Base-by-base conservation (phyloP, 2,888 invertebrate genomes). In the Lypha dubia region DNA sequence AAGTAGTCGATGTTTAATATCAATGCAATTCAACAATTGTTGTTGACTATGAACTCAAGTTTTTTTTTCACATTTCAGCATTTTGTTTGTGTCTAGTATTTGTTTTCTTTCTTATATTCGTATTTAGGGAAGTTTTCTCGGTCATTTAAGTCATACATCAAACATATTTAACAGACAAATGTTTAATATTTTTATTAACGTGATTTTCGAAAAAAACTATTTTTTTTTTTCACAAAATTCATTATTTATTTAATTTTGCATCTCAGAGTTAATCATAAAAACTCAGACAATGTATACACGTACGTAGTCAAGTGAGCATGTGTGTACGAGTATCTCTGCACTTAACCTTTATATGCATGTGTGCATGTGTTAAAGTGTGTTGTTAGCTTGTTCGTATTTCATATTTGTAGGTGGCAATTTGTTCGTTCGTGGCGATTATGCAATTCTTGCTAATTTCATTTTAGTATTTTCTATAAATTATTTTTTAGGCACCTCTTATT, bases 401-500 rank as follows among this genome's bases (percentile, higher is more conserved):
- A 32, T 53, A 49, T 75, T 53, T 75, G 70, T 83, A 51, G 83
- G 74, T 74, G 82, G 77, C 46, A 79, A 56, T 71, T 79, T 77
- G 32, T 79, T 3, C 56, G 32, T 79, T 3, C 56, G 38, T 63
- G 63, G 28, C 49, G 58, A 41, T 83, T 83, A 51, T 83, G 83
- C 70, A 83, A 79, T 60, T 74, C 24, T 70, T 74, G 82, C 58
- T 46, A 73, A 71, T 70, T 82, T 71, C 13, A 60, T 63, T 53
- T 56, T 17, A 60, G 20, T 4, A 32, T 53, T 51, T 76, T 65
- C 7, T 56, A 35, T 32, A 56, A 63, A 44, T 75, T 44, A 51
- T 74, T 68, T 17, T 74, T 62, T 44, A 51, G 68, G 24, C 73
- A 65, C 32, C 28, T 60, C 11, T 35, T 56, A 41, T 56, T 41